Evolutionary conservation across 1,140 invertebrate genomes (phyloP), one percentile per base, ranked within the genome.

Genomic region (Eumaeus atala): DNA sequence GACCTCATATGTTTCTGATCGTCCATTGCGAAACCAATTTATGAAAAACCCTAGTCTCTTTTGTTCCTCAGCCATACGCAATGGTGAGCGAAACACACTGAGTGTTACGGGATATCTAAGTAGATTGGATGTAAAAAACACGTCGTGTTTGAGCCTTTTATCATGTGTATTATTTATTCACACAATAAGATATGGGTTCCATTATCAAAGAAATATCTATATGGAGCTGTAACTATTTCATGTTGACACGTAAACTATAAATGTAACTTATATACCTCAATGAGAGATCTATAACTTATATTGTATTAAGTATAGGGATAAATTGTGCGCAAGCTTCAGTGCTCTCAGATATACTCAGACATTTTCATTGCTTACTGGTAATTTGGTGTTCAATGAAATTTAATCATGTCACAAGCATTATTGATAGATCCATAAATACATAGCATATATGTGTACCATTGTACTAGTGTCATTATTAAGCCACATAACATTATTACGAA

Each of bases 141-240:
- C 54, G 62, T 54, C 60, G 56, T 70, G 59, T 74, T 72, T 62
- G 65, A 71, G 66, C 58, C 66, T 63, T 70, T 75, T 73, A 69
- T 75, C 72, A 69, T 72, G 65, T 67, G 65, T 75, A 71, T 77
- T 72, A 63, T 74, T 71, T 80, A 83, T 79, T 77, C 72, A 74
- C 72, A 72, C 69, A 70, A 63, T 67, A 70, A 70, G 60, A 60
- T 52, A 70, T 70, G 67, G 56, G 64, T 66, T 72, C 70, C 60
- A 2, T 67, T 66, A 53, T 66, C 44, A 33, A 40, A 44, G 47
- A 48, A 37, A 54, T 62, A 65, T 62, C 11, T 62, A 44, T 61
- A 50, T 53, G 56, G 72, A 73, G 66, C 44, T 51, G 66, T 42
- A 54, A 33, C 1, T 40, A 21, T 54, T 10, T 16, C 8, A 48